Evolutionary conservation across 2,888 invertebrate species (phyloP), one percentile per base, ranked within the genome.

Genomic region (Microdon myrmicae): DNA sequence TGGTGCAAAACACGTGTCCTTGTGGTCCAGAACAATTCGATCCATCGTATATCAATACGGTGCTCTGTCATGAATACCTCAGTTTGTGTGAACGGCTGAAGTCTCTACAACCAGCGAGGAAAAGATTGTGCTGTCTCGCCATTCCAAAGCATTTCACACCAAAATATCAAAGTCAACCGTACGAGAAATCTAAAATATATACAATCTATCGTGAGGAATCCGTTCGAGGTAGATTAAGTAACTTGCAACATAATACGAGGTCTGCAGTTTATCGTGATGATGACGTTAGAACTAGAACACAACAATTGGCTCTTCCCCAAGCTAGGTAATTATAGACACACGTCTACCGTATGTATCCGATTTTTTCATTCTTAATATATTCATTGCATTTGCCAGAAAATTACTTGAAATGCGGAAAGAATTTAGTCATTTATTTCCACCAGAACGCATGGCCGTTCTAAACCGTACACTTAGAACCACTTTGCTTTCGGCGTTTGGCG

Each of bases 271-370:
- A n/a, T n/a, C n/a, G n/a, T n/a, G n/a, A n/a, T n/a, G n/a, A n/a
- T n/a, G n/a, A n/a, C n/a, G n/a, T n/a, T n/a, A n/a, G n/a, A n/a
- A 77, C 76, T 0, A 72, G 77, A 20, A 76, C 75, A 10, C 74
- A 77, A 25, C 77, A 76, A 49, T 55, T 77, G 17, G 72, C 77
- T 0, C 68, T 72, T 68, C 77, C 77, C 1, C 47, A 53, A 1
- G 72, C 73, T 0, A 66, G 73, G 73, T 72, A n/a, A n/a, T n/a
- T n/a, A n/a, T n/a, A 13, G 14, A 23, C 13, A 8, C 5, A 8
- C 9, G 20, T 14, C 4, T n/a, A n/a, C n/a, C n/a, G n/a, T n/a
- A n/a, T n/a, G n/a, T 9, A 13, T 12, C 14, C 4, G 12, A n/a
- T 25, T 25, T 53, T 53, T 60, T 7, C 23, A 17, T 31, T 31